These are phyloP conservation scores for Steinernema khuongi DNA, from an alignment of 1,140 invertebrate genomes.

Conservation along the genomic window DNA sequence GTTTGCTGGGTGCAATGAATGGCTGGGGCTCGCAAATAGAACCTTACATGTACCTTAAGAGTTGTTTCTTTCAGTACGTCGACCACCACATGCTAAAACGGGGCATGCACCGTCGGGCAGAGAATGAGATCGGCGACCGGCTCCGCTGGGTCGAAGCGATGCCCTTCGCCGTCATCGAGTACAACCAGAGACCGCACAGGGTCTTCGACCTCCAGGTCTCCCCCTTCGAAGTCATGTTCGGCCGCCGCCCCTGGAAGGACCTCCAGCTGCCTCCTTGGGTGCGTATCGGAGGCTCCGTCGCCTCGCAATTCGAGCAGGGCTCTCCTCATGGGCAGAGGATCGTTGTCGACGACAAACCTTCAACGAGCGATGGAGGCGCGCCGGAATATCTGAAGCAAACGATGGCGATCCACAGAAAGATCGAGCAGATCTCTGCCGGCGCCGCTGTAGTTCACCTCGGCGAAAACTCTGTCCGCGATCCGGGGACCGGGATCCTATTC, in stretches of 20 bases:
- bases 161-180: slow-evolving; percentile 17
- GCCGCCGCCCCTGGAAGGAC: slow-evolving; percentile 10
- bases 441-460: not conserved
- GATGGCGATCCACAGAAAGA: not conserved
- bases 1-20: too few relatives aligned
- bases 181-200: not conserved
- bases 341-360: not conserved
- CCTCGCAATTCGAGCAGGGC: not conserved
- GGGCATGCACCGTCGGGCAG: not conserved
- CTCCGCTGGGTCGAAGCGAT: slow-evolving; percentile 15
- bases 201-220: not conserved
- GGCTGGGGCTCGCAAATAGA: too few relatives aligned
- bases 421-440: not conserved
- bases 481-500: slow-evolving; percentile 7
- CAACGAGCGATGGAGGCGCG: not conserved
- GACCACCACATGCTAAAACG: not conserved
- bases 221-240: slow-evolving; percentile 18
- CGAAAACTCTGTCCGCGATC: not conserved
- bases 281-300: not conserved
- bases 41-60: not conserved
- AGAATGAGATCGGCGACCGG: not conserved
- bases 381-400: not conserved
- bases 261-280: slow-evolving; percentile 13
- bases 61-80: slow-evolving; percentile 11
- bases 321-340: not conserved